phyloP scores from a whole-genome alignment of 1,140 invertebrate species.

The Drosophila orena region DNA sequence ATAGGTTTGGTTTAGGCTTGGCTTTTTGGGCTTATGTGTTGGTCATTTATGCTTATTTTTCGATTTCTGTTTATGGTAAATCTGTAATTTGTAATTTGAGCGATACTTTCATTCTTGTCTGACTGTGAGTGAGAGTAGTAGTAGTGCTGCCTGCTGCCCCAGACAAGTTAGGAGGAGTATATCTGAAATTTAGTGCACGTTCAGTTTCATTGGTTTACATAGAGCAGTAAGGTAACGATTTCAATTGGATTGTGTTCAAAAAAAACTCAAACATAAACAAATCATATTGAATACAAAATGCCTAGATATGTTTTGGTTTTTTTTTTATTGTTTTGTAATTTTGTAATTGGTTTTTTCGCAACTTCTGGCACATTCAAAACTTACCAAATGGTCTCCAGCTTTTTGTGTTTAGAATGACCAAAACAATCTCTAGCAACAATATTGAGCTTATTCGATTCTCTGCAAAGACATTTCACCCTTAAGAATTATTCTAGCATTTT shows the following conservation, averaged over 20 bases:
- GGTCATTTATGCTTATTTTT: conserved; percentile 46
- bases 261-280: conserved; percentile 72
- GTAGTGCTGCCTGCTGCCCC: conserved; percentile 79
- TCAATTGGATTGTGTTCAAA: conserved; percentile 54
- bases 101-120: conserved; percentile 71
- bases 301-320: conserved; percentile 79
- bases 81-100: conserved; percentile 59
- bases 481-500: conserved; percentile 84
- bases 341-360: conserved; percentile 51
- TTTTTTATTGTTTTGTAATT: conserved; percentile 55
- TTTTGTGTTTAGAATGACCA: conserved; percentile 84
- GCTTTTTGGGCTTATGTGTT: conserved; percentile 40
- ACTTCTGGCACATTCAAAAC: conserved; percentile 83
- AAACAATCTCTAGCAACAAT: conserved; percentile 85
- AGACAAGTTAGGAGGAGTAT: conserved; percentile 82
- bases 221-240: conserved; percentile 47
- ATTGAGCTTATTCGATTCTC: conserved; percentile 84
- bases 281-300: conserved; percentile 77
- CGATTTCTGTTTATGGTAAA: conserved; percentile 55
- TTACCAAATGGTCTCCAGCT: conserved; percentile 84
- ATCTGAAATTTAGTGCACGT: conserved; percentile 85
- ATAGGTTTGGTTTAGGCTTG: conserved; percentile 23
- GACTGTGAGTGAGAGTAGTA: conserved; percentile 79
- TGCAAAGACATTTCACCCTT: conserved; percentile 85
- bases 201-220: conserved; percentile 75